Percentiles rank a stretch among this genome's conserved stretches.
phyloP scores from a whole-genome alignment of 1,140 invertebrate genomes.

The Anthonomus grandis region DNA sequence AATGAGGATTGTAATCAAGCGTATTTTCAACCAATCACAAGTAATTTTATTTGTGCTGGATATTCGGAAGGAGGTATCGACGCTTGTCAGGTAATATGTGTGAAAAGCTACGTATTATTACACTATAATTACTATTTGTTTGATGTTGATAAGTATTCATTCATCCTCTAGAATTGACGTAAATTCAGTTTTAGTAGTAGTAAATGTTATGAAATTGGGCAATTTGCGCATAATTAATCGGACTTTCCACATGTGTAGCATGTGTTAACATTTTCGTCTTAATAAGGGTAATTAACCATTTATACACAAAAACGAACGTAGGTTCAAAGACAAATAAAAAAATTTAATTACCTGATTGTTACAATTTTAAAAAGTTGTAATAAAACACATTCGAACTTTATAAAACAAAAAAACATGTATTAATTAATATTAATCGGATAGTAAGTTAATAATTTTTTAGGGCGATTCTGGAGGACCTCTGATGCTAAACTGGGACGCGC shows the following conservation, averaged over 20 bases:
- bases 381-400: no score
- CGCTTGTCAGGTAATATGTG: slow-evolving; percentile 74
- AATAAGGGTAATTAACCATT: no score
- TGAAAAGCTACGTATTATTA: not conserved
- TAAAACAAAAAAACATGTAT: not conserved
- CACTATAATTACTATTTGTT: not conserved
- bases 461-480: slow-evolving; percentile 79
- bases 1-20: slow-evolving; percentile 87
- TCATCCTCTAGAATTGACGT: not conserved
- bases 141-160: not conserved
- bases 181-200: not conserved
- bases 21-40: slow-evolving; percentile 89
- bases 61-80: slow-evolving; percentile 87
- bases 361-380: no score
- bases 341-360: no score
- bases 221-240: no score
- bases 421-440: slow-evolving; percentile 9
- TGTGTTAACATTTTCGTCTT: no score
- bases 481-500: slow-evolving; percentile 70
- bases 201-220: no score
- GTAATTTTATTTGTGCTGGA: slow-evolving; percentile 87
- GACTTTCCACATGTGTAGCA: no score
- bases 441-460: slow-evolving; percentile 49
- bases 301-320: no score
- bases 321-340: no score